phyloP scores from a whole-genome alignment of 2,797 vertebrate genomes.

The Anableps anableps region DNA sequence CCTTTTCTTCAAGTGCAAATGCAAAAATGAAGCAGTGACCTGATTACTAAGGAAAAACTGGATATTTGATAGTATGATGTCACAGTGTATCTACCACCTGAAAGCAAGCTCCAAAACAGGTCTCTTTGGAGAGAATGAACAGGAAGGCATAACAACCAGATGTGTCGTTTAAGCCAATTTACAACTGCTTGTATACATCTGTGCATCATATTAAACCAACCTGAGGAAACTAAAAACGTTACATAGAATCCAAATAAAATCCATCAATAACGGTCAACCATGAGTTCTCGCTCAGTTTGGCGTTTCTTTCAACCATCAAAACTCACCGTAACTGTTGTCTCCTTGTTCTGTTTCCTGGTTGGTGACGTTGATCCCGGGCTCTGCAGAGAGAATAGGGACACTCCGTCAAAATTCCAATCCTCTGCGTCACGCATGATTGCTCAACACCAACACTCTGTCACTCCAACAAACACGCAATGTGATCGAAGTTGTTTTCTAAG shows the following conservation, averaged over 20 bases:
- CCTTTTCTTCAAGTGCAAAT: too few relatives aligned
- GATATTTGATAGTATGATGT: conserved; percentile 44
- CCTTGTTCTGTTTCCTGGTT: conserved; percentile 87
- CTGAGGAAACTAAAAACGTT: too few relatives aligned
- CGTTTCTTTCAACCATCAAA: background rate
- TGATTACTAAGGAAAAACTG: conserved; percentile 28
- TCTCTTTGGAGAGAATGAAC: background rate
- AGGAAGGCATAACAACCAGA: too few relatives aligned
- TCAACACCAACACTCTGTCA: conserved; percentile 28
- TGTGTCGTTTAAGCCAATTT: too few relatives aligned
- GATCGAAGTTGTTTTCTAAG: conserved; percentile 47
- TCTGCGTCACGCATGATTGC: conserved; percentile 78
- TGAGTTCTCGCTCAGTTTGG: background rate
- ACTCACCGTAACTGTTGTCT: conserved; percentile 89
- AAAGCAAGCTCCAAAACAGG: background rate
- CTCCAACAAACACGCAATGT: conserved; percentile 17
- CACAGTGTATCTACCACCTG: conserved; percentile 21
- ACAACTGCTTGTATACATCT: too few relatives aligned
- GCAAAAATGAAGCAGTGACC: conserved; percentile 20
- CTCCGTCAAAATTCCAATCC: conserved; percentile 80
- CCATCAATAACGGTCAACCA: too few relatives aligned
- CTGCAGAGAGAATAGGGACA: conserved; percentile 83
- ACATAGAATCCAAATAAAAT: too few relatives aligned
- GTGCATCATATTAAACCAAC: too few relatives aligned
- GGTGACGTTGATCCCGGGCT: conserved; percentile 88